Base-by-base conservation (phyloP, 2,113 vertebrate genomes). In the Axis porcinus region DNA sequence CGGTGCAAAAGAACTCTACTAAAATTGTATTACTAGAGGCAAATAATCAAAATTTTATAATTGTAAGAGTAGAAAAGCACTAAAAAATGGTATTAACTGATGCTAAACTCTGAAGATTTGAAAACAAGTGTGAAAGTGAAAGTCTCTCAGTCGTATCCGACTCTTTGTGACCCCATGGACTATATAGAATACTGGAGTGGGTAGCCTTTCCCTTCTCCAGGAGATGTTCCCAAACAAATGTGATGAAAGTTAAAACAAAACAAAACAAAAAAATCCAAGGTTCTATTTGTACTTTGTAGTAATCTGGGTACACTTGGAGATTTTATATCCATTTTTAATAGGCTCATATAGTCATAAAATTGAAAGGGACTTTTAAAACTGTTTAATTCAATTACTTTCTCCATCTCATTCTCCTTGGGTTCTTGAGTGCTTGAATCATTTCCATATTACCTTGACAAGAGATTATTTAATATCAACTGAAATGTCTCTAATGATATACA, bases 21-120 rank as follows among this genome's bases (percentile, higher is more conserved):
- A 91, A 67, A 91, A 86, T 90, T 67, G 40, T 70, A 40, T 95
- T 82, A 86, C 28, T 83, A 82, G 86, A 81, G 50, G 21, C 19
- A 95, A 87, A 86, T 74, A 95, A 91, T 60, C 33, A 95, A 87
- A 83, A 70, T 91, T 97, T 81, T 36, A 3, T 91, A 92, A 64
- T 2, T 55, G 16, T 83, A 70, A 55, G 60, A 74, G 58, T 64
- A 96, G 52, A 45, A 95, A 76, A 43, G 1, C 62, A 88, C 33
- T 91, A 52, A 86, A 76, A 70, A 43, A 52, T 54, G 82, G 23
- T 60, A 67, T 43, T 64, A 43, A 82, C 16, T 74, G 25, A 78
- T 58, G 78, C 52, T 57, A 87, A 94, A 91, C 9, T 45, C 40
- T 79, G 60, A 30, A 47, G 19, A 4, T 64, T 94, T 83, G 14